A percentile compares a stretch with the other conserved stretches of the same genome.
These are phyloP conservation scores for Elysia chlorotica DNA, from an alignment of 1,140 invertebrate species.

Conservation along the genomic window DNA sequence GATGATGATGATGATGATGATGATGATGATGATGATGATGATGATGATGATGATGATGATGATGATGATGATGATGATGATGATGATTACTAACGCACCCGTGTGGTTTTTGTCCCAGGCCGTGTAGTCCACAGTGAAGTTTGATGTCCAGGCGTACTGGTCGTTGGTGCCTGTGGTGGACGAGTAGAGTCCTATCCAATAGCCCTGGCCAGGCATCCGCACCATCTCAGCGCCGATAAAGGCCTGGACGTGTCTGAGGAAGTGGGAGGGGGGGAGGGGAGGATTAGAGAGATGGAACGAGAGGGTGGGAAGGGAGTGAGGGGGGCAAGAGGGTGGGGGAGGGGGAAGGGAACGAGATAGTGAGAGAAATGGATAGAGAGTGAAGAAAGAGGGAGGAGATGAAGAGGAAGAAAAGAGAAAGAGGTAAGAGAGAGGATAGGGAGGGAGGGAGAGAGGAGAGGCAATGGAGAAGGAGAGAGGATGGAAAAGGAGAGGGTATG, in stretches of 20 bases:
- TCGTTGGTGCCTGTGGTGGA: background rate
- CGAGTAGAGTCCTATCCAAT: conserved; percentile 43
- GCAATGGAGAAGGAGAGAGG: too few relatives aligned
- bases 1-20: background rate
- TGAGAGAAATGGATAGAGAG: too few relatives aligned
- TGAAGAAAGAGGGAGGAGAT: too few relatives aligned
- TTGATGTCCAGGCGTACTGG: conserved; percentile 7
- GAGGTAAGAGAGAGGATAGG: too few relatives aligned
- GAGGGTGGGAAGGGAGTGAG: too few relatives aligned
- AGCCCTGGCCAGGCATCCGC: conserved; percentile 17
- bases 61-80: background rate
- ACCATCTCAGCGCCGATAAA: conserved; percentile 36
- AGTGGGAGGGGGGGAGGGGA: too few relatives aligned
- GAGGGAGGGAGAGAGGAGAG: too few relatives aligned
- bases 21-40: background rate
- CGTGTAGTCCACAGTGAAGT: conserved; percentile 5
- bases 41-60: background rate
- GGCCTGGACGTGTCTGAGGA: conserved; percentile 35
- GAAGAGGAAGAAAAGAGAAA: too few relatives aligned
- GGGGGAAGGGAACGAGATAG: too few relatives aligned
- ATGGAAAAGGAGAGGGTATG: too few relatives aligned
- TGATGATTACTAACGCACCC: conserved; percentile 2
- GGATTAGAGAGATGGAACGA: too few relatives aligned
- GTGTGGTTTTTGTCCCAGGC: conserved; percentile 12
- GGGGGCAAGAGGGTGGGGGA: too few relatives aligned